Conservation (phyloP, 53 echinoderm and acorn worm genomes). For the Henricia sp. region DNA sequence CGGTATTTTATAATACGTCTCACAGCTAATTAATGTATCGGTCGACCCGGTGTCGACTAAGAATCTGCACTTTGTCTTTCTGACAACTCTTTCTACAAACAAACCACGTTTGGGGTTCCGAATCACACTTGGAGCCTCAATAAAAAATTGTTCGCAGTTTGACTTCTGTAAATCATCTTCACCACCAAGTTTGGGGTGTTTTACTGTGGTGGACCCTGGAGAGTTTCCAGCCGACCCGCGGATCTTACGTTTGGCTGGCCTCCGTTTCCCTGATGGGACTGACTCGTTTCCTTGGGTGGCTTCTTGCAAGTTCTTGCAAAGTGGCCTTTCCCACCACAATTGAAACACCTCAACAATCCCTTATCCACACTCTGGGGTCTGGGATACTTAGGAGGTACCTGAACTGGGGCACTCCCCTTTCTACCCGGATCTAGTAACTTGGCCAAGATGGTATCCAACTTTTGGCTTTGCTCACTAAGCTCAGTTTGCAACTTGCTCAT, state of each 20-base stretch:
- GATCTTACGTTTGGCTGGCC: slow-evolving; percentile 9
- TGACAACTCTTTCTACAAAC: slow-evolving; percentile 46
- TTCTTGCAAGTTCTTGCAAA: neutral
- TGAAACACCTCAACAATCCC: slow-evolving; percentile 6
- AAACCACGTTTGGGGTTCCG: neutral
- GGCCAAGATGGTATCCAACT: neutral
- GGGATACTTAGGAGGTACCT: neutral
- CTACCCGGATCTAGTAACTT: neutral
- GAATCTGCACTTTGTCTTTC: slow-evolving; percentile 23
- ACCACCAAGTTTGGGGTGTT: no score
- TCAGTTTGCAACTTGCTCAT: neutral
- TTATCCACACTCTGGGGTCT: neutral
- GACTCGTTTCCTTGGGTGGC: neutral
- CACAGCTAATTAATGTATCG: slow-evolving; percentile 42
- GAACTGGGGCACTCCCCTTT: neutral
- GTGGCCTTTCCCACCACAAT: slow-evolving; percentile 34
- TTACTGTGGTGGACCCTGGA: neutral
- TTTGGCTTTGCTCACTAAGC: neutral
- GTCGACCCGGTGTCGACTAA: slow-evolving; percentile 69
- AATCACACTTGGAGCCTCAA: neutral
- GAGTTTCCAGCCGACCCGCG: slow-evolving; percentile 9
- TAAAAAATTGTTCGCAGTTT: neutral
- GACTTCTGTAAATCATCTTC: no score
- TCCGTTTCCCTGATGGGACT: neutral
- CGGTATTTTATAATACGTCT: slow-evolving; percentile 38